A percentile compares a stretch with the other conserved stretches of the same genome.
These are phyloP conservation scores for Philereme vetulata DNA, from an alignment of 2,888 invertebrate genomes.

Conservation along the genomic window DNA sequence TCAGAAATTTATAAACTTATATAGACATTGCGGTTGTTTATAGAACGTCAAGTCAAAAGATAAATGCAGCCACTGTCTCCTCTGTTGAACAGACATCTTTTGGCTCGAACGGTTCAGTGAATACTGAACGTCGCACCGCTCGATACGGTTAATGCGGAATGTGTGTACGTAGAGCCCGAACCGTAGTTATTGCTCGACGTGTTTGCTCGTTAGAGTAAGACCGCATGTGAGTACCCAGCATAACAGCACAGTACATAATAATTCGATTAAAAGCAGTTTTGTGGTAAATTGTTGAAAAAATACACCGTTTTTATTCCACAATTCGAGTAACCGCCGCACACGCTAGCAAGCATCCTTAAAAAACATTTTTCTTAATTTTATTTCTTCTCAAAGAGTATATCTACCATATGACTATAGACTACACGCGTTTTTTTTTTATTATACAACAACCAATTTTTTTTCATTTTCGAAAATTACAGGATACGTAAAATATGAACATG, in stretches of 20 bases:
- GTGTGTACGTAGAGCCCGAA: too few relatives aligned
- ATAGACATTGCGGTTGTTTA: too few relatives aligned
- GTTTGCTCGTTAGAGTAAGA: too few relatives aligned
- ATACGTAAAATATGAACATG: conserved; percentile 44
- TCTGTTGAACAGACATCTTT: too few relatives aligned
- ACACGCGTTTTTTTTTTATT: conserved; percentile 49
- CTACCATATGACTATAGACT: conserved; percentile 51
- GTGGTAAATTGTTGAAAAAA: conserved; percentile 49
- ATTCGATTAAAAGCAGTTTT: conserved; percentile 41
- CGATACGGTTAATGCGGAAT: too few relatives aligned
- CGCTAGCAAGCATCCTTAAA: conserved; percentile 64
- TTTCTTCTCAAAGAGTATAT: conserved; percentile 48
- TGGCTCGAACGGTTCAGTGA: too few relatives aligned
- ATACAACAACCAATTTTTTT: conserved; percentile 73
- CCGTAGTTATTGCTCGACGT: too few relatives aligned
- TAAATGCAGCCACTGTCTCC: too few relatives aligned
- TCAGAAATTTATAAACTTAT: too few relatives aligned
- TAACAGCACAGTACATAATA: conserved; percentile 22
- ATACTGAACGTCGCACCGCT: too few relatives aligned
- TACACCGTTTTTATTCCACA: conserved; percentile 46
- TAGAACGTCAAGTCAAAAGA: too few relatives aligned
- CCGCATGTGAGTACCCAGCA: too few relatives aligned
- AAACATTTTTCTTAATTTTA: conserved; percentile 62
- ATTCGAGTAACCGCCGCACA: conserved; percentile 40
- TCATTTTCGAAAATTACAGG: conserved; percentile 37